A percentile compares a stretch with the other conserved stretches of the same genome.
phyloP scores from a whole-genome alignment of 1,140 invertebrate species.

The Drosophila carrolli region DNA sequence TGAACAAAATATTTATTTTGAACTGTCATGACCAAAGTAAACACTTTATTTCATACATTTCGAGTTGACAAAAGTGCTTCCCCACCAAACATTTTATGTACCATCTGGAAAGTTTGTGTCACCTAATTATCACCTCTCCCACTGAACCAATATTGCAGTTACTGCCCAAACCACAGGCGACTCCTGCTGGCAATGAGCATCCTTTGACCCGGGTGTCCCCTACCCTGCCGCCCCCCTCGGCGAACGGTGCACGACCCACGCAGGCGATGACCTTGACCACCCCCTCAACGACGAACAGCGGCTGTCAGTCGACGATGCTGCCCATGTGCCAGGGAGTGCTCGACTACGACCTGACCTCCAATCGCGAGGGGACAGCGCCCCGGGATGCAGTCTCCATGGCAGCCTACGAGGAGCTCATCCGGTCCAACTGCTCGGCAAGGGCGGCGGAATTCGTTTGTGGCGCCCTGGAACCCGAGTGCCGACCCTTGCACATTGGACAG shows the following conservation, averaged over 20 bases:
- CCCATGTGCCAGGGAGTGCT: slow-evolving; percentile 87
- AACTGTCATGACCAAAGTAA: too few relatives aligned
- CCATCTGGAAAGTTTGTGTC: background rate
- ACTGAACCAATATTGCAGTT: slow-evolving; percentile 22
- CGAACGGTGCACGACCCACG: slow-evolving; percentile 51
- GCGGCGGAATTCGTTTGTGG: slow-evolving; percentile 88
- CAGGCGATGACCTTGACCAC: slow-evolving; percentile 79
- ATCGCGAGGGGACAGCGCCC: slow-evolving; percentile 45
- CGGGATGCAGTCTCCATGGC: slow-evolving; percentile 45
- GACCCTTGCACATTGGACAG: slow-evolving; percentile 85
- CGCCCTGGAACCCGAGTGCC: slow-evolving; percentile 88
- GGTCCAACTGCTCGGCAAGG: slow-evolving; percentile 87
- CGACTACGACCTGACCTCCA: slow-evolving; percentile 87
- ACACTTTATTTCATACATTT: too few relatives aligned
- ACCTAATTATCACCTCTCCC: background rate
- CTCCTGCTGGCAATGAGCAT: slow-evolving; percentile 84
- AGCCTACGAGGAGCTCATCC: slow-evolving; percentile 85
- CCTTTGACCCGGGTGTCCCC: slow-evolving; percentile 87
- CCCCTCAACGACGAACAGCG: slow-evolving; percentile 59
- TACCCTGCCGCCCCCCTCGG: slow-evolving; percentile 85
- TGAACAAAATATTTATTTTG: too few relatives aligned
- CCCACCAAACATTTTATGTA: background rate
- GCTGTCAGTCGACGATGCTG: slow-evolving; percentile 79
- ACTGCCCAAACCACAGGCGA: slow-evolving; percentile 65
- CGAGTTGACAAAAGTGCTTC: background rate